Evolutionary conservation across 2,113 vertebrate genomes (phyloP).

Genomic region (Hiodon tergisus): DNA sequence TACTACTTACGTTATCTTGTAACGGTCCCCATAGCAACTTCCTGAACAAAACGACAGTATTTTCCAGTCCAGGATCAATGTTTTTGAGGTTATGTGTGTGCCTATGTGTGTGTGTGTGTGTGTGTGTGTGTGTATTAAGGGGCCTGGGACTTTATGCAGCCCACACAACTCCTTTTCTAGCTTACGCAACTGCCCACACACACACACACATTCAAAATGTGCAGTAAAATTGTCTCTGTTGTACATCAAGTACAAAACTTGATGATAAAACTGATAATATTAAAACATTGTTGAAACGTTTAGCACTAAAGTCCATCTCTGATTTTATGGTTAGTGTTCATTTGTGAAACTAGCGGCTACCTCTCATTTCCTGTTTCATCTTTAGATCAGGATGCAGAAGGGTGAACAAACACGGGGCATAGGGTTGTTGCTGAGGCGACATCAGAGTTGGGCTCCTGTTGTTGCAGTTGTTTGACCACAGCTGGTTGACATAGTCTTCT

Average conservation of each 20-base stretch:
- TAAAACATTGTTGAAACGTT: too few species aligned
- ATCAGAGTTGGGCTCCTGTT: too few species aligned
- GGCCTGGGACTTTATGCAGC: not conserved
- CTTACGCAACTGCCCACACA: not conserved
- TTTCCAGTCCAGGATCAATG: slow-evolving; percentile 6
- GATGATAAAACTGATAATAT: too few species aligned
- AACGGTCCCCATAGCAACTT: slow-evolving; percentile 11
- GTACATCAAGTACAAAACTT: not conserved
- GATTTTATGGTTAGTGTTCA: too few species aligned
- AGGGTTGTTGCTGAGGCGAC: too few species aligned
- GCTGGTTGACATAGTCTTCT: too few species aligned
- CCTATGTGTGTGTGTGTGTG: not conserved
- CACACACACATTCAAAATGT: not conserved
- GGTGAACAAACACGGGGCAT: too few species aligned
- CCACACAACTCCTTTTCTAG: not conserved
- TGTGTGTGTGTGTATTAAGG: not conserved
- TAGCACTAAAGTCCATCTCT: not conserved
- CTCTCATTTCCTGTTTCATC: too few species aligned
- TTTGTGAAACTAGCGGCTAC: too few species aligned
- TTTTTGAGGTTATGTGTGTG: not conserved
- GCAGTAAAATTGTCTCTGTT: not conserved
- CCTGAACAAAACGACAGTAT: not conserved
- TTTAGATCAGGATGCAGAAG: too few species aligned
- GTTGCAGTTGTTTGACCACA: too few species aligned
- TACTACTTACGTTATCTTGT: slow-evolving; percentile 1